phyloP scores from a whole-genome alignment of 2,113 vertebrate genomes.

The Rhea pennata region DNA sequence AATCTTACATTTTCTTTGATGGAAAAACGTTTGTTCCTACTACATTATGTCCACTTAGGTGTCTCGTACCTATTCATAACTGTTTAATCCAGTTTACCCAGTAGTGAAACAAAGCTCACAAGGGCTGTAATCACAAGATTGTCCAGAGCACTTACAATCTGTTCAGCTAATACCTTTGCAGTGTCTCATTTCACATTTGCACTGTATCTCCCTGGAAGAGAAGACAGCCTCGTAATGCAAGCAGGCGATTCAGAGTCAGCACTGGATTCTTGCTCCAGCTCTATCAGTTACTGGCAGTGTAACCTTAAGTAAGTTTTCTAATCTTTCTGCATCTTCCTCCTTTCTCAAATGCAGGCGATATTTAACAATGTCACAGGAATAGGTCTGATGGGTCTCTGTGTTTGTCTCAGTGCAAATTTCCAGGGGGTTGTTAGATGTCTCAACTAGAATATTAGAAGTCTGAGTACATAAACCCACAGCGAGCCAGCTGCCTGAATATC shows the following conservation, averaged over 20 bases:
- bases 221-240: background rate
- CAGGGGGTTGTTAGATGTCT: background rate
- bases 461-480: accelerated
- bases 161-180: constrained; percentile 50
- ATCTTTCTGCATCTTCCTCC: background rate
- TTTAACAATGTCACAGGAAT: accelerated
- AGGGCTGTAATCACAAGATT: constrained; percentile 49
- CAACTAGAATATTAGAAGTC: background rate
- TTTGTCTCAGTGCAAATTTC: background rate
- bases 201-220: background rate
- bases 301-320: background rate
- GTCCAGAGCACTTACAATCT: constrained; percentile 40
- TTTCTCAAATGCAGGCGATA: background rate
- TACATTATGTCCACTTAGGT: background rate
- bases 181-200: background rate
- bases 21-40: background rate
- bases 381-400: background rate
- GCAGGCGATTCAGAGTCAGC: background rate
- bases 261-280: background rate
- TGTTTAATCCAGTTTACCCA: constrained; percentile 46
- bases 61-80: background rate
- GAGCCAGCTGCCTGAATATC: background rate
- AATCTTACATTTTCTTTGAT: background rate
- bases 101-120: constrained; percentile 43
- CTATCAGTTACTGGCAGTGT: background rate